These are phyloP conservation scores for Pseudopleuronectes americanus DNA, from an alignment of 2,797 vertebrate genomes.

Conservation along the genomic window DNA sequence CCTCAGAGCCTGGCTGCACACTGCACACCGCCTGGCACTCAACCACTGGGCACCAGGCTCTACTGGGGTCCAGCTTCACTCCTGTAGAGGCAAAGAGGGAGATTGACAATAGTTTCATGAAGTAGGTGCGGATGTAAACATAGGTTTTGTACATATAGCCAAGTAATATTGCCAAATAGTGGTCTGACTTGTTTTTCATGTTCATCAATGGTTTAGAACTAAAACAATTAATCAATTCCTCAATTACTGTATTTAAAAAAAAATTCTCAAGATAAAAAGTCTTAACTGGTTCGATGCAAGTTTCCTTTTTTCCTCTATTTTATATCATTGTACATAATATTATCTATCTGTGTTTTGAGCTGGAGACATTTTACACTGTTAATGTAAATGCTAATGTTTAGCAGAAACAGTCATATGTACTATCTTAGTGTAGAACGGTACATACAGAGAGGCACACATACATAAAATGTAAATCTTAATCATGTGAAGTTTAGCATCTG, in stretches of 20 bases:
- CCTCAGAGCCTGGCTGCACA: constrained; percentile 73
- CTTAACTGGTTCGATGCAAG: too few relatives aligned
- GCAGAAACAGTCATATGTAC: too few relatives aligned
- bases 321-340: too few relatives aligned
- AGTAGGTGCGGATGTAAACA: background rate
- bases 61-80: constrained; percentile 92
- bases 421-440: too few relatives aligned
- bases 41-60: constrained; percentile 91
- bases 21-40: constrained; percentile 93
- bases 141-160: background rate
- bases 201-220: background rate
- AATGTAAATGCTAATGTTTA: too few relatives aligned
- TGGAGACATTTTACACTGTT: too few relatives aligned
- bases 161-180: background rate
- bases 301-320: too few relatives aligned
- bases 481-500: too few relatives aligned
- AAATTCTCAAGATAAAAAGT: too few relatives aligned
- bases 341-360: too few relatives aligned
- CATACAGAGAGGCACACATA: too few relatives aligned
- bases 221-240: background rate
- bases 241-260: background rate
- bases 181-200: background rate
- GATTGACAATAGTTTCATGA: background rate
- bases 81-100: constrained; percentile 75
- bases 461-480: too few relatives aligned